Conservation (phyloP, 2,113 vertebrate species). For the Mus spicilegus region DNA sequence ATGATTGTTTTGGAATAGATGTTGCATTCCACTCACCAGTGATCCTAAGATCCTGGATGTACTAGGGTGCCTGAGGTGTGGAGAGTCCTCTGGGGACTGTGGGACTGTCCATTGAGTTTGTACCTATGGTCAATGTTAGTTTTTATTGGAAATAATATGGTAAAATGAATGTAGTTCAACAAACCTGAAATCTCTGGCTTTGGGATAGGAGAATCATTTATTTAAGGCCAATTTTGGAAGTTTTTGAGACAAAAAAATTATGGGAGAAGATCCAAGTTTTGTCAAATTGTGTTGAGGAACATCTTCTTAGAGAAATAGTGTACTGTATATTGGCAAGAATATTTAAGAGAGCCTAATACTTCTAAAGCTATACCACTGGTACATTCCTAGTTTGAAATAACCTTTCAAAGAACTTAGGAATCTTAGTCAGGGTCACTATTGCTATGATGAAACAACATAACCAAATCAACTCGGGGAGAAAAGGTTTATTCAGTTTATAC, state of each 20-base stretch:
- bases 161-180: neutral
- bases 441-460: neutral
- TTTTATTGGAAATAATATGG: neutral
- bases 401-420: neutral
- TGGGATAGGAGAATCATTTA: neutral
- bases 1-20: too few relatives aligned
- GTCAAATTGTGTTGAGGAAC: constrained; percentile 8
- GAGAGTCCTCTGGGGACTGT: too few relatives aligned
- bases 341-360: neutral
- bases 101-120: too few relatives aligned
- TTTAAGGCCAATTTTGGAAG: neutral
- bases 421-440: neutral
- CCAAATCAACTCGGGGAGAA: neutral
- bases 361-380: neutral
- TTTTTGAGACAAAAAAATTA: neutral
- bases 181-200: neutral
- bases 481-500: neutral
- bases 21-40: too few relatives aligned
- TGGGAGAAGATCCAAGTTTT: neutral
- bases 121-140: too few relatives aligned
- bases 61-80: too few relatives aligned
- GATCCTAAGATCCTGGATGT: too few relatives aligned
- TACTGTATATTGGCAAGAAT: neutral
- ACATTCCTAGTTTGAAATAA: neutral
- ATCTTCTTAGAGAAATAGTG: neutral